Conservation (phyloP, 2,797 vertebrate genomes). For the Anomalospiza imberbis region DNA sequence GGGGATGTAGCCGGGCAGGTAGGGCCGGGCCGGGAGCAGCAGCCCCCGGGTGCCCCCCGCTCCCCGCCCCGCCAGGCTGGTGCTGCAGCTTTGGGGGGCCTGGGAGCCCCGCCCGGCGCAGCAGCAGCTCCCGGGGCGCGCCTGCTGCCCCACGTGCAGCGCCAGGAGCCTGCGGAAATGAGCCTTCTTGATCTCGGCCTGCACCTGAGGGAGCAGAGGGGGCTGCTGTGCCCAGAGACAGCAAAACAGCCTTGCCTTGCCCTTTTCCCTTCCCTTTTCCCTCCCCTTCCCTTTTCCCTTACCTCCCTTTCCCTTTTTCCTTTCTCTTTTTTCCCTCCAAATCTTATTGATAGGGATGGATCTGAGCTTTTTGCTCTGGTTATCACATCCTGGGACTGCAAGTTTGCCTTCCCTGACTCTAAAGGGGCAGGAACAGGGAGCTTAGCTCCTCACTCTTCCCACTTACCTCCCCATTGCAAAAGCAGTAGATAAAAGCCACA, state of each 20-base stretch:
- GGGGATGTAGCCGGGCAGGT: constrained; percentile 77
- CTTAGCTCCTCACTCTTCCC: not conserved
- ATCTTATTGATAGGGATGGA: not conserved
- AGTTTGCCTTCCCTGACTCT: not conserved
- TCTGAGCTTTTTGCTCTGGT: not conserved
- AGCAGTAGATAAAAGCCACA: constrained; percentile 98
- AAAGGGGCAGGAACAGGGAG: not conserved
- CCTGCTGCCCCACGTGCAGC: constrained; percentile 90
- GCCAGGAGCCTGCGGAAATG: constrained; percentile 91
- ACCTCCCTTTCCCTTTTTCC: fast-evolving
- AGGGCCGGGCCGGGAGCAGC: constrained; percentile 76
- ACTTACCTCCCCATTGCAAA: constrained; percentile 97
- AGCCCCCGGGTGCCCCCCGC: constrained; percentile 60
- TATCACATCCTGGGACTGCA: not conserved
- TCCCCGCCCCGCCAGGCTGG: constrained; percentile 80
- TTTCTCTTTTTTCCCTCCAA: not conserved
- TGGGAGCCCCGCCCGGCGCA: constrained; percentile 88
- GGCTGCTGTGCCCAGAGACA: not conserved
- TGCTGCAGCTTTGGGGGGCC: constrained; percentile 73
- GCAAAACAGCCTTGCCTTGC: not conserved
- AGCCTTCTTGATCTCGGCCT: constrained; percentile 96
- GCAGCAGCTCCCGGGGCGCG: constrained; percentile 83
- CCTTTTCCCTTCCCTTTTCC: not conserved
- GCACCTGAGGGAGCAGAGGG: constrained; percentile 77
- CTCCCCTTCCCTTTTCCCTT: too few relatives aligned